Conservation (phyloP, 2,797 vertebrate genomes). For the Benthosema pterotum region DNA sequence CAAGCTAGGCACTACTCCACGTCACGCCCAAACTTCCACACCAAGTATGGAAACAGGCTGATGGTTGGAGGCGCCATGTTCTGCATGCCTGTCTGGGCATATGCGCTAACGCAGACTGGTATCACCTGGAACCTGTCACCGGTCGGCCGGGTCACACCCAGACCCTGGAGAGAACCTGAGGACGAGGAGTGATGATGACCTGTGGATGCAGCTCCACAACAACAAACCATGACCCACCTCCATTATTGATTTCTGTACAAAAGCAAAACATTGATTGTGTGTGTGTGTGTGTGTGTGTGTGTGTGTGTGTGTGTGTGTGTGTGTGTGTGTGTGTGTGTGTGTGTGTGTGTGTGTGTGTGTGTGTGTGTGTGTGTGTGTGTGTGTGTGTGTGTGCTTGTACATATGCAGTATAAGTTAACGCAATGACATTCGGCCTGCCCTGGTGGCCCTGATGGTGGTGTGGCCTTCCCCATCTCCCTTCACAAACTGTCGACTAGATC, state of each 20-base stretch:
- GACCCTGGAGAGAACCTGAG: conserved; percentile 65
- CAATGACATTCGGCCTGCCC: no score
- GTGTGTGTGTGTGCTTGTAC: no score
- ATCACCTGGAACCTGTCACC: conserved; percentile 81
- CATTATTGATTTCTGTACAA: conserved; percentile 13
- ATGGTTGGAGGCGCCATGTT: conserved; percentile 63
- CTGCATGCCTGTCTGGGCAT: conserved; percentile 73
- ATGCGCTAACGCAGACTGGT: conserved; percentile 76
- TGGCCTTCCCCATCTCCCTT: no score
- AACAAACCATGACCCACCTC: conserved; percentile 16
- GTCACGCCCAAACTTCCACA: conserved; percentile 59
- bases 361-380: no score
- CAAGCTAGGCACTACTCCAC: conserved; percentile 73
- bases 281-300: no score
- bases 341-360: no score
- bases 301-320: no score
- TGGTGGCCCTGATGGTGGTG: no score
- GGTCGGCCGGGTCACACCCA: conserved; percentile 74
- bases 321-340: no score
- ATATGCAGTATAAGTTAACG: no score
- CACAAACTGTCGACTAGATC: no score
- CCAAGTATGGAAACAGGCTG: conserved; percentile 71
- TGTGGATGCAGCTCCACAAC: not conserved
- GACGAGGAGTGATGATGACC: conserved; percentile 53
- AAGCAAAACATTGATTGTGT: no score